phyloP scores from a whole-genome alignment of 2,888 invertebrate species.

The Diarsia dahlii region DNA sequence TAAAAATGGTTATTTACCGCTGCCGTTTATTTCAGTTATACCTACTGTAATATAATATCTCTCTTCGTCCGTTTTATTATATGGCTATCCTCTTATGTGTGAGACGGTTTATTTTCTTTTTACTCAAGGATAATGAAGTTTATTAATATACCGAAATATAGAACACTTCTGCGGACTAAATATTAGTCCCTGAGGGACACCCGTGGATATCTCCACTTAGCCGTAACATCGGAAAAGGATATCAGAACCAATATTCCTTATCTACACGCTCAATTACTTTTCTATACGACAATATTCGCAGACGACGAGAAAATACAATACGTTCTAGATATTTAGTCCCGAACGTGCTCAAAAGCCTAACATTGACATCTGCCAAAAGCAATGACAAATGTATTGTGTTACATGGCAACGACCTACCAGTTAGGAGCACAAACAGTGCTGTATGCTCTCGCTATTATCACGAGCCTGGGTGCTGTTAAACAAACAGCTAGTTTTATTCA shows the following conservation, averaged over 20 bases:
- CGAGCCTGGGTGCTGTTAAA: slow-evolving; percentile 44
- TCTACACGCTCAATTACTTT: neutral
- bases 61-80: neutral
- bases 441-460: slow-evolving; percentile 61
- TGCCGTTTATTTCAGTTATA: neutral
- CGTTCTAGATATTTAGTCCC: slow-evolving; percentile 8
- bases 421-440: slow-evolving; percentile 47
- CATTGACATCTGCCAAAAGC: slow-evolving; percentile 51
- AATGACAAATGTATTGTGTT: slow-evolving; percentile 58
- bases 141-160: slow-evolving; percentile 15
- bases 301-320: slow-evolving; percentile 7
- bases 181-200: slow-evolving; percentile 22
- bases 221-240: neutral
- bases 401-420: slow-evolving; percentile 61
- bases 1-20: neutral
- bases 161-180: neutral
- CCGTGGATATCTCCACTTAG: neutral
- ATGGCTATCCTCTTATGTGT: neutral
- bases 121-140: neutral
- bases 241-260: neutral
- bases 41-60: neutral
- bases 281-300: slow-evolving; percentile 11
- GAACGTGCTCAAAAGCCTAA: slow-evolving; percentile 59
- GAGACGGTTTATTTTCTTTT: slow-evolving; percentile 5
- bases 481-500: slow-evolving; percentile 43